Conservation (phyloP, 2,797 vertebrate genomes). For the Lycodopsis pacificus region DNA sequence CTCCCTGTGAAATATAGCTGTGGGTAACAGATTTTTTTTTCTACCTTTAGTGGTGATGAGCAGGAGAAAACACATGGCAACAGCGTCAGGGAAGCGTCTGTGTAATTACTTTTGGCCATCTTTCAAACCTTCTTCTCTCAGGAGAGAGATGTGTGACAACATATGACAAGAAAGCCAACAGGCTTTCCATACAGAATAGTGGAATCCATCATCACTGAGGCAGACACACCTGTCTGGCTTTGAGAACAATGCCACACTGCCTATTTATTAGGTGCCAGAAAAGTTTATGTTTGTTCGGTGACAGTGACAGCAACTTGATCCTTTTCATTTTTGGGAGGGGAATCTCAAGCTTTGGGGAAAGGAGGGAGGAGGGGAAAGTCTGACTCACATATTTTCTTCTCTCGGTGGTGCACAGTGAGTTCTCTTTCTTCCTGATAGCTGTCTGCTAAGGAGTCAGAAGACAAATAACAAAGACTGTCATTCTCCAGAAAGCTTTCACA, state of each 20-base stretch:
- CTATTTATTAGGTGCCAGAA: constrained; percentile 91
- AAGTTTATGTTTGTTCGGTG: constrained; percentile 90
- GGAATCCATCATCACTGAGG: constrained; percentile 86
- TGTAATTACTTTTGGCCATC: constrained; percentile 89
- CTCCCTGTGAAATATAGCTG: constrained; percentile 75
- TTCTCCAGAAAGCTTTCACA: constrained; percentile 82
- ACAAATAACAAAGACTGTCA: constrained; percentile 88
- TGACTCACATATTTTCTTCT: constrained; percentile 83
- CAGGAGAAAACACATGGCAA: constrained; percentile 79
- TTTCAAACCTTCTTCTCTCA: constrained; percentile 86
- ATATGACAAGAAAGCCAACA: constrained; percentile 90
- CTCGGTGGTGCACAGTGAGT: constrained; percentile 78
- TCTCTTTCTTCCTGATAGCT: constrained; percentile 89
- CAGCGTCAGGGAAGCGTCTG: constrained; percentile 80
- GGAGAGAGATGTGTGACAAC: constrained; percentile 88
- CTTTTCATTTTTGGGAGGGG: constrained; percentile 85
- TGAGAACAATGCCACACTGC: constrained; percentile 89
- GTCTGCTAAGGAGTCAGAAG: constrained; percentile 87
- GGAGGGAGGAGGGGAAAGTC: constrained; percentile 77
- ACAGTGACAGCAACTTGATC: constrained; percentile 91
- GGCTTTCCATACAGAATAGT: constrained; percentile 88
- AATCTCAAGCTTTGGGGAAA: constrained; percentile 80
- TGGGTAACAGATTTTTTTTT: constrained; percentile 76
- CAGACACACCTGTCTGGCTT: constrained; percentile 90
- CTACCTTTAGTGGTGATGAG: constrained; percentile 77